Evolutionary conservation across 2,888 invertebrate species (phyloP).

Genomic region (Magallana nippona): DNA sequence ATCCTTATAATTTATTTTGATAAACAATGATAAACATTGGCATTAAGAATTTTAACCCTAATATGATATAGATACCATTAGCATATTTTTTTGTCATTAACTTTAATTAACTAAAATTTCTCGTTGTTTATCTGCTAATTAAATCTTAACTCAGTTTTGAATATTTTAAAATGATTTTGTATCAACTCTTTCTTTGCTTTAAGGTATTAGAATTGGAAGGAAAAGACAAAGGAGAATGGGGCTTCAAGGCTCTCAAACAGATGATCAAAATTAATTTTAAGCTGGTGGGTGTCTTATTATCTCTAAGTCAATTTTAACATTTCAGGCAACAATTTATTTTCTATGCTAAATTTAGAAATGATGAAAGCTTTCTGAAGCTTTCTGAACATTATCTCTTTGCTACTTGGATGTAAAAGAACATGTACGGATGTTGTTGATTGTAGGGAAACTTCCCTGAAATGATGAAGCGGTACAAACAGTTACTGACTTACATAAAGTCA

Average conservation of each 20-base stretch:
- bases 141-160: neutral
- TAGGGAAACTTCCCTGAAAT: constrained; percentile 96
- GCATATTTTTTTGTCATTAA: too few relatives aligned
- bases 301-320: too few relatives aligned
- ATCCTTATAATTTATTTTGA: too few relatives aligned
- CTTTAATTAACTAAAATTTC: too few relatives aligned
- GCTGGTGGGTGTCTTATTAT: constrained; percentile 85
- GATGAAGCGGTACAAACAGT: constrained; percentile 96
- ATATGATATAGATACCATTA: too few relatives aligned
- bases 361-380: too few relatives aligned
- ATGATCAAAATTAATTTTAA: constrained; percentile 99
- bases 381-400: too few relatives aligned
- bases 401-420: too few relatives aligned
- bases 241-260: constrained; percentile 99
- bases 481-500: constrained; percentile 98
- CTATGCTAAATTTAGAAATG: too few relatives aligned
- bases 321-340: too few relatives aligned
- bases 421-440: constrained; percentile 42
- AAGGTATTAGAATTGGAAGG: constrained; percentile 96
- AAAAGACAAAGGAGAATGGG: constrained; percentile 99
- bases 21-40: too few relatives aligned
- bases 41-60: too few relatives aligned
- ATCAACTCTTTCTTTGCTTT: constrained; percentile 48
- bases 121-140: neutral
- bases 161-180: neutral